phyloP scores from a whole-genome alignment of 2,113 vertebrate species.

The Etheostoma spectabile region DNA sequence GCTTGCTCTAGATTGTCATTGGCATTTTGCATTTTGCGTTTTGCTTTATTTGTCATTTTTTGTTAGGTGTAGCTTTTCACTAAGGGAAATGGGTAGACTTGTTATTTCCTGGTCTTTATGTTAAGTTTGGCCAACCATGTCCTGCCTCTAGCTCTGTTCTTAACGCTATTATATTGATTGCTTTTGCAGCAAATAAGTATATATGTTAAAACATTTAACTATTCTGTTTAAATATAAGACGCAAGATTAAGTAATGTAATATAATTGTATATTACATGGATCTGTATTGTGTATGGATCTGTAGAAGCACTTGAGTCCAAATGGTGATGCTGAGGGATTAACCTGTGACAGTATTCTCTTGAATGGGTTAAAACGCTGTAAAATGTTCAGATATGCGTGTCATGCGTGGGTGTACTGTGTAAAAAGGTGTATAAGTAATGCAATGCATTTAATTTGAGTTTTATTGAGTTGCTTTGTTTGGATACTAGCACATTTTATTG shows the following conservation, averaged over 20 bases:
- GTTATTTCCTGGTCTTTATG: no score
- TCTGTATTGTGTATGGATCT: conserved; percentile 8
- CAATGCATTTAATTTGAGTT: neutral
- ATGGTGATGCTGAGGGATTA: neutral
- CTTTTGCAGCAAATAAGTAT: neutral
- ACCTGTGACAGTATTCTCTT: neutral
- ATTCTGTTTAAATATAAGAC: neutral
- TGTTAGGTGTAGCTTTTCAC: no score
- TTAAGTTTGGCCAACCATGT: no score
- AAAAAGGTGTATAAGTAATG: neutral
- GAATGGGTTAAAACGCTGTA: conserved; percentile 1
- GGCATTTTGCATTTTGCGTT: no score
- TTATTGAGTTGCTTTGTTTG: neutral
- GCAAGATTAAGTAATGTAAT: neutral
- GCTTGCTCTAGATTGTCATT: no score
- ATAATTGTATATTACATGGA: no score
- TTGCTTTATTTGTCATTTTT: no score
- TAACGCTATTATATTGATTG: neutral
- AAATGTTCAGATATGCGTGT: neutral
- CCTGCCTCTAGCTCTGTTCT: no score
- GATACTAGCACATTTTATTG: conserved; percentile 1
- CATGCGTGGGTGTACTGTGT: neutral
- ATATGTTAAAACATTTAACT: neutral
- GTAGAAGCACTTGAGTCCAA: neutral
- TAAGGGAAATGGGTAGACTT: no score